Evolutionary conservation across 2,888 invertebrate species (phyloP).

Genomic region (Ectropis crepuscularia): DNA sequence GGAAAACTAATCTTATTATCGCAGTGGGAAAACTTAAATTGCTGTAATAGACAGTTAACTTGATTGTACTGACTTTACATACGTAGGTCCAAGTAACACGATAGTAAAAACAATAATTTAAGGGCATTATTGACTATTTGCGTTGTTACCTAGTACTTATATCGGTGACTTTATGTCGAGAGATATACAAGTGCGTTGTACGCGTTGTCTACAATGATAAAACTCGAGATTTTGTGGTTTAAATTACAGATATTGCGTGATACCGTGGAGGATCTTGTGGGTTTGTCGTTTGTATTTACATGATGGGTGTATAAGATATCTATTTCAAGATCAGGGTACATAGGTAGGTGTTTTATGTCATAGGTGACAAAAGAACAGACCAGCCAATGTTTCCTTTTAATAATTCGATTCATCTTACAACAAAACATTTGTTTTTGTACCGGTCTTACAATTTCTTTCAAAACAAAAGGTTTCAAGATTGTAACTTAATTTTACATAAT

Average conservation of each 20-base stretch:
- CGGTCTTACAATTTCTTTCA: too few species aligned
- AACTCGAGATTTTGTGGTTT: constrained; percentile 22
- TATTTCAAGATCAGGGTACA: constrained; percentile 7
- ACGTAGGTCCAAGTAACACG: constrained; percentile 56
- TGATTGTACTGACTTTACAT: constrained; percentile 46
- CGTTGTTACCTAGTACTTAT: constrained; percentile 40
- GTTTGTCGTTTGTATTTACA: constrained; percentile 19
- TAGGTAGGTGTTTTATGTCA: background rate
- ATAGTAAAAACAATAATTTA: constrained; percentile 65
- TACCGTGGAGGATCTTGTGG: constrained; percentile 7
- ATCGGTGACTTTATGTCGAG: constrained; percentile 32
- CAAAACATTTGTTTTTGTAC: too few species aligned
- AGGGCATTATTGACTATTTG: constrained; percentile 53
- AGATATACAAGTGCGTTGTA: constrained; percentile 24
- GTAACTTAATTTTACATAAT: too few species aligned
- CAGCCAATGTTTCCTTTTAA: too few species aligned
- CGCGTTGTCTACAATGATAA: constrained; percentile 27
- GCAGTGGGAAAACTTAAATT: constrained; percentile 29
- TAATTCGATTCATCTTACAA: too few species aligned
- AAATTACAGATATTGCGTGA: constrained; percentile 20
- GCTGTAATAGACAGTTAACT: constrained; percentile 30
- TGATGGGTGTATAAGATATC: constrained; percentile 12
- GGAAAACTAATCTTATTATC: constrained; percentile 17
- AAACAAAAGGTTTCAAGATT: too few species aligned
- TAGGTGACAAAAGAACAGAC: background rate